A percentile compares a stretch with the other conserved stretches of the same genome.
phyloP scores from a whole-genome alignment of 2,888 invertebrate species.

The Euzetes globulus region DNA sequence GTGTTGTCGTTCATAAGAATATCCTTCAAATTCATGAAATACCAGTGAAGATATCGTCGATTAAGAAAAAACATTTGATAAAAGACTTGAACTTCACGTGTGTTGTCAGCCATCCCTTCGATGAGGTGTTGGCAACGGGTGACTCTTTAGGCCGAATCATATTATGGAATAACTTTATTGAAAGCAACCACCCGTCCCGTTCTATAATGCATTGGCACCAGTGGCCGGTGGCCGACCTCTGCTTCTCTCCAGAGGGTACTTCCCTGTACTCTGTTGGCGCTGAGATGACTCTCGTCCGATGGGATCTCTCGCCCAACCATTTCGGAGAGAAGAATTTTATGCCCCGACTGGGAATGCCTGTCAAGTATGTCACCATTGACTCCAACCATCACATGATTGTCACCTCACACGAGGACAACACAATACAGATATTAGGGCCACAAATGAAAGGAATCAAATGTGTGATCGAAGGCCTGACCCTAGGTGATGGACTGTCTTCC shows the following conservation, averaged over 20 bases:
- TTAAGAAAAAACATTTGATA: background rate
- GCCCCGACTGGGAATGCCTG: constrained; percentile 62
- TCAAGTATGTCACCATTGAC: constrained; percentile 58
- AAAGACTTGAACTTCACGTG: constrained; percentile 30
- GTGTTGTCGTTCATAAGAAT: background rate
- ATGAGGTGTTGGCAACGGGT: constrained; percentile 32
- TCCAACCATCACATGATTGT: constrained; percentile 59
- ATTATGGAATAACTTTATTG: constrained; percentile 42
- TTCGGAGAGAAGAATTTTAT: constrained; percentile 54
- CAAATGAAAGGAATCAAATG: constrained; percentile 22
- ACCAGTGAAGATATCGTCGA: background rate
- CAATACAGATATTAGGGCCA: constrained; percentile 51
- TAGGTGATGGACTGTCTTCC: constrained; percentile 40
- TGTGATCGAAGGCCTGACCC: constrained; percentile 24
- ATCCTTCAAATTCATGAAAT: background rate
- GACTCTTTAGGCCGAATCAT: constrained; percentile 32
- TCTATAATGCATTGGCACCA: constrained; percentile 69
- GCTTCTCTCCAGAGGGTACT: constrained; percentile 57
- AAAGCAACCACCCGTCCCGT: constrained; percentile 45
- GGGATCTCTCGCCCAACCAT: constrained; percentile 52
- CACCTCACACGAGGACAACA: constrained; percentile 58
- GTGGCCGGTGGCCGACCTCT: constrained; percentile 59
- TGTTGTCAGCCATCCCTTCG: constrained; percentile 33
- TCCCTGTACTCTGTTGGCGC: constrained; percentile 67
- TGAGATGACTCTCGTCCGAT: constrained; percentile 69